A percentile compares a stretch with the other conserved stretches of the same genome.
These are phyloP conservation scores for Solenodon paradoxus DNA, from an alignment of 2,113 vertebrate genomes.

Conservation along the genomic window DNA sequence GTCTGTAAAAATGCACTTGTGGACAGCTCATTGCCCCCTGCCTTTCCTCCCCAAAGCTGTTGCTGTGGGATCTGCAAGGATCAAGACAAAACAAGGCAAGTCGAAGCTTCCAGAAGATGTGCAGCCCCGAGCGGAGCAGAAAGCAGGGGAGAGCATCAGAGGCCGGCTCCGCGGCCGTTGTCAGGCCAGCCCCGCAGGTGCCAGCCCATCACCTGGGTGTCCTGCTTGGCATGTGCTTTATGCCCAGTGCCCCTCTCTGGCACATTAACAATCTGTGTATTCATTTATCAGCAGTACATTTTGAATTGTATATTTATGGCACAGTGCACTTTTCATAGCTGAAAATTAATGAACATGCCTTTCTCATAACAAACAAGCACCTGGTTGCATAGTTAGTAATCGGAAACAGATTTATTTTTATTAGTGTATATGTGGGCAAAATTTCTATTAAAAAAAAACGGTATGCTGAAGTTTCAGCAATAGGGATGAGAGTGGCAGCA, in stretches of 20 bases:
- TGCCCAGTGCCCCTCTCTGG: conserved; percentile 94
- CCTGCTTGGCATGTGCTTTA: conserved; percentile 90
- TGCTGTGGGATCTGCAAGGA: fast-evolving
- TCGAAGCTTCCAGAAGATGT: conserved; percentile 74
- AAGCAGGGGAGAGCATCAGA: conserved; percentile 76
- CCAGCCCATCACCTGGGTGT: conserved; percentile 89
- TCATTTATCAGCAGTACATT: conserved; percentile 99
- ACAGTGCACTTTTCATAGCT: conserved; percentile 98
- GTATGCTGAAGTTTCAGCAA: conserved; percentile 75
- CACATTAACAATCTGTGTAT: conserved; percentile 98
- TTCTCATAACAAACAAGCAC: conserved; percentile 99
- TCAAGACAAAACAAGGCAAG: conserved; percentile 19
- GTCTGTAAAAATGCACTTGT: neutral
- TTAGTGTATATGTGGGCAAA: conserved; percentile 96
- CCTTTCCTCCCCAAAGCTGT: neutral
- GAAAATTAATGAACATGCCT: conserved; percentile 99
- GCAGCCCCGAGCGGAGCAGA: conserved; percentile 54
- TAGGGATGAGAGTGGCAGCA: conserved; percentile 70
- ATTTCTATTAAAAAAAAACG: conserved; percentile 81
- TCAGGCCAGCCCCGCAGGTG: conserved; percentile 85
- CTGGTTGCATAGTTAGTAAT: conserved; percentile 99
- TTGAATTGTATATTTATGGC: conserved; percentile 99
- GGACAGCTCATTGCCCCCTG: neutral
- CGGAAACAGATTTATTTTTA: conserved; percentile 99
- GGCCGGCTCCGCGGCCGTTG: conserved; percentile 78